Evolutionary conservation across 2,113 vertebrate species (phyloP).

Genomic region (Ammodytes dubius): DNA sequence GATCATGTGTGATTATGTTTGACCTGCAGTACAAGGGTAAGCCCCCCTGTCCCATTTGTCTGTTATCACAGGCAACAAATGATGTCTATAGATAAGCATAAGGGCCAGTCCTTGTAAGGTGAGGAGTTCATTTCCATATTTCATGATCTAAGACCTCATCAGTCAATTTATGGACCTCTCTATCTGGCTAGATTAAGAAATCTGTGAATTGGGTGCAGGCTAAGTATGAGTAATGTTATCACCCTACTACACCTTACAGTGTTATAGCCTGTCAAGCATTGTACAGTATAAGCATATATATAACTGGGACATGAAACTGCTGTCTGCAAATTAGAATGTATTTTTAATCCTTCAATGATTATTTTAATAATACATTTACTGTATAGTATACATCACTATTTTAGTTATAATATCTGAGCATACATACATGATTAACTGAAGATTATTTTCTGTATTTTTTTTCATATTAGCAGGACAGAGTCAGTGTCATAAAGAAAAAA

Average conservation of each 20-base stretch:
- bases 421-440: not conserved
- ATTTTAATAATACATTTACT: not conserved
- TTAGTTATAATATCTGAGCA: not conserved
- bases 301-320: not conserved
- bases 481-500: not conserved
- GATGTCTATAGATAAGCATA: slow-evolving; percentile 89
- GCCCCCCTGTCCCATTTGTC: slow-evolving; percentile 74
- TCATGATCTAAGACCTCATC: slow-evolving; percentile 91
- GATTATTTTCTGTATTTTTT: not conserved
- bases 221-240: slow-evolving; percentile 39
- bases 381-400: not conserved
- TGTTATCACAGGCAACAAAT: slow-evolving; percentile 87
- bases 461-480: not conserved
- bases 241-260: not conserved
- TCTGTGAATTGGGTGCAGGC: slow-evolving; percentile 84
- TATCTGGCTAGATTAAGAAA: slow-evolving; percentile 91
- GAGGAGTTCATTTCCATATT: slow-evolving; percentile 96
- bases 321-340: not conserved
- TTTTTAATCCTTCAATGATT: not conserved
- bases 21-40: slow-evolving; percentile 85
- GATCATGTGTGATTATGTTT: slow-evolving; percentile 76
- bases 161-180: slow-evolving; percentile 85
- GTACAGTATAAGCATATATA: not conserved
- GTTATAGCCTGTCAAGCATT: not conserved
- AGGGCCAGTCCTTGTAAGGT: slow-evolving; percentile 85